Percentiles rank a stretch among this genome's conserved stretches.
phyloP scores from a whole-genome alignment of 1,140 invertebrate genomes.

The Phymastichus coffea region DNA sequence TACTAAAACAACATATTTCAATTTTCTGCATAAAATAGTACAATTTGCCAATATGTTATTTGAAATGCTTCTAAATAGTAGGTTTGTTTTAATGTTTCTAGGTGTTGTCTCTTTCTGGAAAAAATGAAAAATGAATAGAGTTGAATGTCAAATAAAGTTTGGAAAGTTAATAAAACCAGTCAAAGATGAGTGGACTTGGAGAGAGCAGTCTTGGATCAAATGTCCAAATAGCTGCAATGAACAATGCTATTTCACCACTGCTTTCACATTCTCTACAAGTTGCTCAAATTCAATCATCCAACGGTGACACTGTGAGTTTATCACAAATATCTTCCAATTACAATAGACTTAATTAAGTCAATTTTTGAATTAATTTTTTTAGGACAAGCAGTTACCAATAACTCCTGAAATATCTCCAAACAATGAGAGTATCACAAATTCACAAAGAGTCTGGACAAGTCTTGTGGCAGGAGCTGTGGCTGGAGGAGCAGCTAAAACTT shows the following conservation, averaged over 20 bases:
- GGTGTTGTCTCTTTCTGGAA: background rate
- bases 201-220: background rate
- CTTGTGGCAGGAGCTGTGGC: conserved; percentile 80
- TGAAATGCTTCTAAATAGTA: too few relatives aligned
- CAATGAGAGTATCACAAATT: conserved; percentile 46
- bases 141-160: background rate
- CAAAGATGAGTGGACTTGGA: conserved; percentile 13
- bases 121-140: conserved; percentile 24
- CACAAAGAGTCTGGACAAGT: conserved; percentile 66
- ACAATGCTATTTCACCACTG: background rate
- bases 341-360: too few relatives aligned
- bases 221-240: conserved; percentile 6
- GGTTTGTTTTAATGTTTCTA: too few relatives aligned
- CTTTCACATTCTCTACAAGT: background rate
- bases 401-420: background rate
- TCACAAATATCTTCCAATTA: too few relatives aligned
- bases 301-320: conserved; percentile 5
- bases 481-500: conserved; percentile 94
- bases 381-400: background rate
- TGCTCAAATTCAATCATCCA: background rate
- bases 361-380: background rate
- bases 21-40: too few relatives aligned
- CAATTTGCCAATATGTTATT: too few relatives aligned
- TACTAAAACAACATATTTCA: too few relatives aligned
- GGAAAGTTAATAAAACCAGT: background rate